Conservation (phyloP, 2,888 invertebrate genomes). For the Harmothoe impar region DNA sequence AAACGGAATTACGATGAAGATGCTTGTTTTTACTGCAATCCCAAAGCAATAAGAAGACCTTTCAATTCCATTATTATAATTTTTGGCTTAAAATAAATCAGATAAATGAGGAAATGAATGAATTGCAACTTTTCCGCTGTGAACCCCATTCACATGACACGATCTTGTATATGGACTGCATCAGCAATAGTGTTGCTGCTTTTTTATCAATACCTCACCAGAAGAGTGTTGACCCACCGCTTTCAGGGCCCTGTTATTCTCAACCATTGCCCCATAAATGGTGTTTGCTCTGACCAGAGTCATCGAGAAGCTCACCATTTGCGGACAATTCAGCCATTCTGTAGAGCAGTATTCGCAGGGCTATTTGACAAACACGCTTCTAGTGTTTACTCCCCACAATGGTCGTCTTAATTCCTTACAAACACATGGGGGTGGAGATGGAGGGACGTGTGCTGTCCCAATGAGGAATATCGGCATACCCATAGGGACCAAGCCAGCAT, state of each 20-base stretch:
- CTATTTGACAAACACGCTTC: neutral
- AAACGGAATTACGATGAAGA: too few species aligned
- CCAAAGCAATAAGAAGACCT: too few species aligned
- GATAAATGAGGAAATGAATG: too few species aligned
- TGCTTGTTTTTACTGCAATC: neutral
- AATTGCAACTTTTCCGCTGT: too few species aligned
- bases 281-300: neutral
- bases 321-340: conserved; percentile 3
- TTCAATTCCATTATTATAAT: too few species aligned
- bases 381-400: conserved; percentile 19
- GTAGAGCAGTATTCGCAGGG: neutral
- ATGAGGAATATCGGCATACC: neutral
- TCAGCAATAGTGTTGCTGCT: neutral
- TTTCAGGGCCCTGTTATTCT: conserved; percentile 11
- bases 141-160: too few species aligned
- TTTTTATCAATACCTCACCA: neutral
- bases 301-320: neutral
- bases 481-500: neutral
- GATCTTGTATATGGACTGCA: neutral
- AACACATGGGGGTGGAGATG: neutral
- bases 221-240: conserved; percentile 6
- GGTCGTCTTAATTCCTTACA: conserved; percentile 1
- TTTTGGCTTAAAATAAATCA: too few species aligned
- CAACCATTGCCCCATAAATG: conserved; percentile 23
- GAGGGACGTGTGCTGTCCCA: neutral